Evolutionary conservation across 2,888 invertebrate genomes (phyloP).

Genomic region (Lapara coniferarum): DNA sequence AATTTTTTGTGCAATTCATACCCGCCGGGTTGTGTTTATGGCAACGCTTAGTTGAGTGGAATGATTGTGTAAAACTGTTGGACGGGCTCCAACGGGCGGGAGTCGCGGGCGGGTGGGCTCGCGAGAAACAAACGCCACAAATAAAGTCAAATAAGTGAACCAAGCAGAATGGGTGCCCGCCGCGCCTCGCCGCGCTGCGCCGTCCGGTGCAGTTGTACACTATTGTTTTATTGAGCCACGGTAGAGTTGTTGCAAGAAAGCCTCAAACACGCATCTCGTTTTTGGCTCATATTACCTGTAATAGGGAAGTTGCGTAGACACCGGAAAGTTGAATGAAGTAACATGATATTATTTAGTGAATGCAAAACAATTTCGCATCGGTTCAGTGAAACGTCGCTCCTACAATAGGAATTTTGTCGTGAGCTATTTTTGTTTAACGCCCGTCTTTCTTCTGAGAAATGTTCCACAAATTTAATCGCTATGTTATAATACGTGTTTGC

Average conservation of each 20-base stretch:
- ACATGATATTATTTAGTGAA: slow-evolving; percentile 20
- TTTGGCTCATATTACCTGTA: slow-evolving; percentile 13
- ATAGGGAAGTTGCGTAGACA: slow-evolving; percentile 14
- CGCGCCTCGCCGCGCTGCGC: neutral
- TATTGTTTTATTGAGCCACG: slow-evolving; percentile 28
- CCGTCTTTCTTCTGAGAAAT: slow-evolving; percentile 53
- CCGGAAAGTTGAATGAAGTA: slow-evolving; percentile 19
- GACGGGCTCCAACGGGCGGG: slow-evolving; percentile 74
- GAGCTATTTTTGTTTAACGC: slow-evolving; percentile 55
- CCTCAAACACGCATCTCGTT: slow-evolving; percentile 13
- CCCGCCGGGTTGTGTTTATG: slow-evolving; percentile 81
- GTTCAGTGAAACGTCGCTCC: slow-evolving; percentile 18
- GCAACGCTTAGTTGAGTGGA: slow-evolving; percentile 83
- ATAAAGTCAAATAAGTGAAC: slow-evolving; percentile 80
- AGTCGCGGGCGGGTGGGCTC: slow-evolving; percentile 37
- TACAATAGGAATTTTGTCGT: slow-evolving; percentile 50
- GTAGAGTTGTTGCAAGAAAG: neutral
- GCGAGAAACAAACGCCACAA: slow-evolving; percentile 75
- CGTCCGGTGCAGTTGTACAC: slow-evolving; percentile 41
- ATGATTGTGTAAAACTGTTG: slow-evolving; percentile 84
- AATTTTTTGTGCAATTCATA: slow-evolving; percentile 81
- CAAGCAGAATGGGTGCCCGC: slow-evolving; percentile 50
- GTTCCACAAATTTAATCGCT: slow-evolving; percentile 27
- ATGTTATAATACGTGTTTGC: slow-evolving; percentile 9
- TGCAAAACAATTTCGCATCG: slow-evolving; percentile 19